These are phyloP conservation scores for Cantharis rufa DNA, from an alignment of 2,888 invertebrate species.

Conservation along the genomic window DNA sequence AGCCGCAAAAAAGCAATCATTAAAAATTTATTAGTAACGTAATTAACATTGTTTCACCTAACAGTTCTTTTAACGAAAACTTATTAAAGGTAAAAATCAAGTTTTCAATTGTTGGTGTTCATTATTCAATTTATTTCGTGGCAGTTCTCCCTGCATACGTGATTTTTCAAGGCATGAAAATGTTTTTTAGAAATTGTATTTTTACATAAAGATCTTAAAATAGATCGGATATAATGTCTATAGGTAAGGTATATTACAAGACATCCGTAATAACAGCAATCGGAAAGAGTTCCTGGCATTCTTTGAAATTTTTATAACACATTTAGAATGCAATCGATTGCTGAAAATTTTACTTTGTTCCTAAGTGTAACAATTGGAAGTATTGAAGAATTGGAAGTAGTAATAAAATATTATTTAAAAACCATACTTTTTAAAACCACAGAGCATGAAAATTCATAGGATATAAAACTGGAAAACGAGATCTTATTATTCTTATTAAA, in stretches of 20 bases:
- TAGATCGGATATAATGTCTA: neutral
- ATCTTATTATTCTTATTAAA: constrained; percentile 24
- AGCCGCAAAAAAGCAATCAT: neutral
- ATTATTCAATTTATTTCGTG: neutral
- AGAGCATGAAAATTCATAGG: constrained; percentile 1
- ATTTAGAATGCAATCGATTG: neutral
- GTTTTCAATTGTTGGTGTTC: neutral
- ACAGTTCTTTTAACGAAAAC: neutral
- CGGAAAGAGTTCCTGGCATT: neutral
- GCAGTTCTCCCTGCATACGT: neutral
- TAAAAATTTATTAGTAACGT: neutral
- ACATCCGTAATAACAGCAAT: neutral
- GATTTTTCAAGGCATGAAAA: neutral
- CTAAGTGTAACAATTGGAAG: neutral
- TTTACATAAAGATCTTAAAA: neutral
- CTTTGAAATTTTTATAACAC: neutral
- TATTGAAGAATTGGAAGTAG: neutral
- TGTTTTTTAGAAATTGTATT: neutral
- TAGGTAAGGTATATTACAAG: neutral
- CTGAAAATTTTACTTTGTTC: neutral
- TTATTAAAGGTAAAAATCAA: neutral
- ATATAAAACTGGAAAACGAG: constrained; percentile 8
- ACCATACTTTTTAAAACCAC: neutral
- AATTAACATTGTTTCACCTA: neutral
- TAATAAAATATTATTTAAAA: neutral